phyloP scores from a whole-genome alignment of 2,797 vertebrate genomes.

The Coccyzus lansbergi region DNA sequence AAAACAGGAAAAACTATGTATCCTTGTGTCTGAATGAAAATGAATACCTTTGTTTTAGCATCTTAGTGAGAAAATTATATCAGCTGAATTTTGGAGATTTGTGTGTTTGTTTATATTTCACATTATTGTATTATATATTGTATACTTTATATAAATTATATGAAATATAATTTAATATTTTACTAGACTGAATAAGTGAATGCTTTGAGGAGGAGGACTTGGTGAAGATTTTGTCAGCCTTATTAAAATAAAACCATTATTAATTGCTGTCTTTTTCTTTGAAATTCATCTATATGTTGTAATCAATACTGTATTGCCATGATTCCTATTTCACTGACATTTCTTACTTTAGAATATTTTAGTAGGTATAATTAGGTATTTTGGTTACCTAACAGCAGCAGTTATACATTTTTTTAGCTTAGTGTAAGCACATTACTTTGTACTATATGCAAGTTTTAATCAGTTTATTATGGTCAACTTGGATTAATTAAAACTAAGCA shows the following conservation, averaged over 20 bases:
- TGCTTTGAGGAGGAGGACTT: neutral
- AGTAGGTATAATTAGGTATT: neutral
- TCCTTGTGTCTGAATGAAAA: neutral
- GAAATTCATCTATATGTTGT: neutral
- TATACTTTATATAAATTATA: too few relatives aligned
- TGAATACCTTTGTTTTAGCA: neutral
- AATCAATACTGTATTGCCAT: neutral
- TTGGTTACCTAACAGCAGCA: neutral
- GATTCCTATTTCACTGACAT: neutral
- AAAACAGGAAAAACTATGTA: neutral
- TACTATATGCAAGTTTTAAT: neutral
- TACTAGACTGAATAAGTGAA: neutral
- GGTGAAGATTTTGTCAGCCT: neutral
- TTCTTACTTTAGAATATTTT: neutral
- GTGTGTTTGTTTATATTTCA: too few relatives aligned
- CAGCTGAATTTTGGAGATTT: neutral
- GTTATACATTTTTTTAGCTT: neutral
- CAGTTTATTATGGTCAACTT: conserved; percentile 21
- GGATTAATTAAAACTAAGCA: conserved; percentile 23
- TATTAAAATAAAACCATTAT: neutral
- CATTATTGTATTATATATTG: too few relatives aligned
- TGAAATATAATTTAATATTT: neutral
- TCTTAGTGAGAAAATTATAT: neutral
- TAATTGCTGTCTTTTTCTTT: neutral
- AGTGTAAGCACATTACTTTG: neutral